Evolutionary conservation across 2,888 invertebrate genomes (phyloP).

Genomic region (Drosophila kuntzei): DNA sequence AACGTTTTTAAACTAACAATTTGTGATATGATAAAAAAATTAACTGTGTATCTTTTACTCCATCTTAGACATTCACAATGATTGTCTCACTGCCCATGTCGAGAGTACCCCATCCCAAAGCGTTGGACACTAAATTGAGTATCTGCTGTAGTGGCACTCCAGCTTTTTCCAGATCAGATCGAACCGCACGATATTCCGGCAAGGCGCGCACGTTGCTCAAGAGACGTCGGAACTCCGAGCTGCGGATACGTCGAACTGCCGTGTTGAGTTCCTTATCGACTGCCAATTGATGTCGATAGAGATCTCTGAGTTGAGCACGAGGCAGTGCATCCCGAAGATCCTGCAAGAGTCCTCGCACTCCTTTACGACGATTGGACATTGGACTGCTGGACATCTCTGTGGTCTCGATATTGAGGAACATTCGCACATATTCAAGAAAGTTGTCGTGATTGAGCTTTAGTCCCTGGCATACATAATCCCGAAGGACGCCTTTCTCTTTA

Average conservation of each 20-base stretch:
- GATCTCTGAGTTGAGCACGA: conserved; percentile 49
- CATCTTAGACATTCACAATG: conserved; percentile 27
- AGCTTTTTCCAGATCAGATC: conserved; percentile 43
- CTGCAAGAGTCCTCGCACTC: conserved; percentile 68
- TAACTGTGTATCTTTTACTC: neutral
- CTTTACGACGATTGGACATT: conserved; percentile 57
- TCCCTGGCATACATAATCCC: conserved; percentile 61
- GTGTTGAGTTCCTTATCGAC: conserved; percentile 60
- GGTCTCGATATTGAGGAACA: conserved; percentile 43
- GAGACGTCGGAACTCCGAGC: conserved; percentile 68
- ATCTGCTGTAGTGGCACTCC: conserved; percentile 67
- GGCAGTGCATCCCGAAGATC: conserved; percentile 70
- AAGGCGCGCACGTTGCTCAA: conserved; percentile 48
- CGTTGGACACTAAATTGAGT: conserved; percentile 51
- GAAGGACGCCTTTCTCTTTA: conserved; percentile 52
- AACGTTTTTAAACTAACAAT: neutral
- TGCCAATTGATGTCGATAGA: conserved; percentile 53
- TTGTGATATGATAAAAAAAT: neutral
- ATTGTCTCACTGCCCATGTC: conserved; percentile 58
- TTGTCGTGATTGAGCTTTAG: conserved; percentile 67
- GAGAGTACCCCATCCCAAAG: conserved; percentile 64
- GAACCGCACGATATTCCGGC: conserved; percentile 55
- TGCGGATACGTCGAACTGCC: conserved; percentile 62
- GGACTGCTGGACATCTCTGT: conserved; percentile 21
- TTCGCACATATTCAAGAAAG: conserved; percentile 44